phyloP scores from a whole-genome alignment of 2,113 vertebrate species.

The Syngnathus typhle region DNA sequence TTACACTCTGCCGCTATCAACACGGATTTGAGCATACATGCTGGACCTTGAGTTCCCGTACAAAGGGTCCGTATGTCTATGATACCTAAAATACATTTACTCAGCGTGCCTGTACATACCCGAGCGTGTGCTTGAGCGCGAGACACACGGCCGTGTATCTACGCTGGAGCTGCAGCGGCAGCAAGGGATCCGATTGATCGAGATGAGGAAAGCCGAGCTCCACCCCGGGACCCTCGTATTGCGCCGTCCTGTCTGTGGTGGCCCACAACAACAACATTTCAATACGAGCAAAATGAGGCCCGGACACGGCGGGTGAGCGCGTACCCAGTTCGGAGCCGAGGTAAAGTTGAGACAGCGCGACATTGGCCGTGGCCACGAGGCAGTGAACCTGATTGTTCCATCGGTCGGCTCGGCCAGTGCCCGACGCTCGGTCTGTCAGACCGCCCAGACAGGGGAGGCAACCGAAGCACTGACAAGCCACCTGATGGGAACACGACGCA shows the following conservation, averaged over 20 bases:
- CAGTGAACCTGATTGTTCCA: constrained; percentile 85
- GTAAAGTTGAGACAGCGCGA: constrained; percentile 73
- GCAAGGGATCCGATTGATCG: constrained; percentile 69
- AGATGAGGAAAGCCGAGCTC: constrained; percentile 69
- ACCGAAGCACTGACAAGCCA: constrained; percentile 83
- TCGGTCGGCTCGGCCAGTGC: constrained; percentile 71
- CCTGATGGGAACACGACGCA: constrained; percentile 48
- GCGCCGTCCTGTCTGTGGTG: constrained; percentile 62
- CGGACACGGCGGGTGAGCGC: background rate
- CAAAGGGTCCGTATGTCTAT: too few relatives aligned
- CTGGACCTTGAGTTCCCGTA: too few relatives aligned
- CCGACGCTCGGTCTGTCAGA: constrained; percentile 78
- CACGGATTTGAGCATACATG: too few relatives aligned
- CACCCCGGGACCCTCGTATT: constrained; percentile 74
- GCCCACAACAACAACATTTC: background rate
- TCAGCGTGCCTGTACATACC: constrained; percentile 35
- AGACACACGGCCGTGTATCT: constrained; percentile 74
- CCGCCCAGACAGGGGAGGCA: constrained; percentile 78
- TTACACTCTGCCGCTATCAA: too few relatives aligned
- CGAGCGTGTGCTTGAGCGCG: constrained; percentile 74
- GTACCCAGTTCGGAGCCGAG: constrained; percentile 76
- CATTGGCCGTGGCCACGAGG: constrained; percentile 77
- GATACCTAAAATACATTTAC: background rate
- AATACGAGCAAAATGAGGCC: background rate
- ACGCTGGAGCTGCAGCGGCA: constrained; percentile 73